Evolutionary conservation across 2,113 vertebrate species (phyloP), one percentile per base, ranked within the genome.

Genomic region (Hypocryptadius cinnamomeus): DNA sequence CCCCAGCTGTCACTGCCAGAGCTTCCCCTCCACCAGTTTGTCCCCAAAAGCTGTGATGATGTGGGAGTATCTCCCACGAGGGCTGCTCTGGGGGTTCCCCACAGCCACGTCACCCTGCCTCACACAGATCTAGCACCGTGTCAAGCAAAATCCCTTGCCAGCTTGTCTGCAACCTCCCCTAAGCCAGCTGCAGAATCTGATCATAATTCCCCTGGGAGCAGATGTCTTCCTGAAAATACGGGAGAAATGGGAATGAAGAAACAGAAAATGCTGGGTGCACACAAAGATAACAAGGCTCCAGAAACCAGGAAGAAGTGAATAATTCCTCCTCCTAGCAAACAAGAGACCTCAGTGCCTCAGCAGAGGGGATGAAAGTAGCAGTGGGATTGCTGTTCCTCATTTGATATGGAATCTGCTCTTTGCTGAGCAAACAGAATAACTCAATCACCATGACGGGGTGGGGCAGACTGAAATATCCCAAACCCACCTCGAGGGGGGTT

Each of bases 141-240:
- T 9, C 21, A 10, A 37, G 27, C 39, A 71, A 56, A 90, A 83
- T 13, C 81, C 72, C 65, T 59, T 1, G 0, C 23, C 37, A n/a
- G 56, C 53, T 71, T 47, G 72, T 40, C 48, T 6, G 7, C 73
- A 74, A 27, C 57, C 60, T n/a, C 56, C 73, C 54, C 50, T 35
- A 33, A 79, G 45, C 53, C 53, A 44, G 30, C 10, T 8, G 0
- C 2, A 0, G 1, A 24, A 57, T 56, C 35, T 1, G 1, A 76
- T 19, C 5, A 1, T 10, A 51, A 69, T 22, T 81, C 40, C 40
- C 39, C 39, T 0, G 1, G 73, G 47, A 90, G 37, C 66, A 87
- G 79, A 60, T 12, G 39, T 74, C 47, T 53, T 79, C 57, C 59
- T 74, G 82, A 50, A 70, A 92, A 91, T 1, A 2, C 2, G 7